Percentiles rank a stretch among this genome's conserved stretches.
These are phyloP conservation scores for Aspidoscelis tigris DNA, from an alignment of 2,113 vertebrate genomes.

Conservation along the genomic window DNA sequence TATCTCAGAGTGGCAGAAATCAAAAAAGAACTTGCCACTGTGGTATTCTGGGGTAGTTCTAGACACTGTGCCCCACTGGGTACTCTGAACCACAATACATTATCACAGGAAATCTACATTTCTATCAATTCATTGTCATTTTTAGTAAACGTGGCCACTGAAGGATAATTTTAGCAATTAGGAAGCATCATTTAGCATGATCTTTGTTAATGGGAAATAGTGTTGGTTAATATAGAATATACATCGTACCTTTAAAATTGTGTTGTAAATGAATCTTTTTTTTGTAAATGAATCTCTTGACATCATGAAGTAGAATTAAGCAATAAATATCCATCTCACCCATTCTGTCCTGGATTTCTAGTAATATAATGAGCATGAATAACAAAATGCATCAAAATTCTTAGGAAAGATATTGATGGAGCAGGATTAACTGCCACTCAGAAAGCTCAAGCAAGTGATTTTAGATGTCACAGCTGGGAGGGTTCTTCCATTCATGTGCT, in stretches of 20 bases:
- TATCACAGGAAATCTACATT: too few relatives aligned
- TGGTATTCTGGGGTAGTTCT: too few relatives aligned
- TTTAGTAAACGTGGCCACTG: constrained; percentile 29
- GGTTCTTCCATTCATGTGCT: too few relatives aligned
- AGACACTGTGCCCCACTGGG: too few relatives aligned
- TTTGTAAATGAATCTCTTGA: constrained; percentile 54
- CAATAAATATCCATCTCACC: constrained; percentile 32
- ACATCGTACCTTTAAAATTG: constrained; percentile 59
- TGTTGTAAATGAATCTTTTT: not conserved
- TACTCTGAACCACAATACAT: too few relatives aligned
- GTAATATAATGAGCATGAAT: constrained; percentile 8
- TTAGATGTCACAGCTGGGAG: not conserved
- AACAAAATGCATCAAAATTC: not conserved
- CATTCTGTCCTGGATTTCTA: constrained; percentile 13
- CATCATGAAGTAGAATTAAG: constrained; percentile 63
- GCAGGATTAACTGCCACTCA: not conserved
- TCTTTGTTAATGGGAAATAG: constrained; percentile 62
- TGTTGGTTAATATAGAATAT: constrained; percentile 52
- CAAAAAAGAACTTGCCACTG: too few relatives aligned
- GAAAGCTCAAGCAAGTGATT: not conserved
- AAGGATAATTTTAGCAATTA: constrained; percentile 61
- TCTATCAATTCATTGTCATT: too few relatives aligned
- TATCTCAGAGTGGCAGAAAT: too few relatives aligned
- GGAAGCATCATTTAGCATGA: constrained; percentile 62
- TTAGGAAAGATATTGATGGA: not conserved